A percentile compares a stretch with the other conserved stretches of the same genome.
phyloP scores from a whole-genome alignment of 2,113 vertebrate species.

The Cottus gobio region DNA sequence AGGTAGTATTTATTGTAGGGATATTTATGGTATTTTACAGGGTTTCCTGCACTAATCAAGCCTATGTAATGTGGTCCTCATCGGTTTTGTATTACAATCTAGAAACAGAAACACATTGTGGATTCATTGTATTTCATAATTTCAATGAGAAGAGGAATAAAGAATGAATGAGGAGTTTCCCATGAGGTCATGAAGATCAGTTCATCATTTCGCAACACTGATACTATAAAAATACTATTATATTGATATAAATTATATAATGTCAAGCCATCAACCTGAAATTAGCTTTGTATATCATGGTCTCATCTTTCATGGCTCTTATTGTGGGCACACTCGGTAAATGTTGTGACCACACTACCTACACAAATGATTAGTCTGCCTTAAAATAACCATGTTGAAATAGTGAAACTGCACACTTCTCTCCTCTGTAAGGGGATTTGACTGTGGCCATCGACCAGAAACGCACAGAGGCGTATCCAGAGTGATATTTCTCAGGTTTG shows the following conservation, averaged over 20 bases:
- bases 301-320: not conserved
- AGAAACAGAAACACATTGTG: not conserved
- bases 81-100: not conserved
- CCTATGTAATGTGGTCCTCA: not conserved
- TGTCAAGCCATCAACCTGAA: not conserved
- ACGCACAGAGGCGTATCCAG: not conserved
- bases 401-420: conserved; percentile 24
- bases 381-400: conserved; percentile 30
- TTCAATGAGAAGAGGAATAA: conserved; percentile 28
- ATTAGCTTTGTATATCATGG: not conserved
- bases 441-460: not conserved
- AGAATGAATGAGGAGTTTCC: conserved; percentile 64
- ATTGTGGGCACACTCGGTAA: conserved; percentile 1
- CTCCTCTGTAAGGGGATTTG: not conserved
- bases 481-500: conserved; percentile 35
- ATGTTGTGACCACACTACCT: not conserved
- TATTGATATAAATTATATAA: not conserved
- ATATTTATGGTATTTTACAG: not conserved
- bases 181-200: conserved; percentile 56
- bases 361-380: conserved; percentile 3
- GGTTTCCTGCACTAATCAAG: not conserved
- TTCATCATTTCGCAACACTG: conserved; percentile 24
- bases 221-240: not conserved
- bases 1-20: not conserved
- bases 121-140: not conserved